A percentile compares a stretch with the other conserved stretches of the same genome.
phyloP scores from a whole-genome alignment of 2,888 invertebrate species.

The Epistrophe grossulariae region DNA sequence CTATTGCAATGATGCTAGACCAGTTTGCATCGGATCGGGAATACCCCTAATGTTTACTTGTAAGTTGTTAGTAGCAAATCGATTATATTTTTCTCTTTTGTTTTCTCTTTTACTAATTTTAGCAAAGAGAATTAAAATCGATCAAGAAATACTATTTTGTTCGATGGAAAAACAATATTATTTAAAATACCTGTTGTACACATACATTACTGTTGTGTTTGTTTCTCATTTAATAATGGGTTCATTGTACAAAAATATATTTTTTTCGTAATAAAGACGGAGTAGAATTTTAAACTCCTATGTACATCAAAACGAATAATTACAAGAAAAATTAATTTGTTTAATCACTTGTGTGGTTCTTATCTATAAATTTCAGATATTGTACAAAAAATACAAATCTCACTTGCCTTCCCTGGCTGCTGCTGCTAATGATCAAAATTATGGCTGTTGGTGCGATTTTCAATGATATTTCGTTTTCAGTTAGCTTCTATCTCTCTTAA shows the following conservation, averaged over 20 bases:
- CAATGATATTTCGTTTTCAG: not conserved
- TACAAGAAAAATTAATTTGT: not conserved
- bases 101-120: not conserved
- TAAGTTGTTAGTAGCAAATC: no score
- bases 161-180: not conserved
- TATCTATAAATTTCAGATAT: not conserved
- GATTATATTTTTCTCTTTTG: not conserved
- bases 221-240: not conserved
- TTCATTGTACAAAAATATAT: not conserved
- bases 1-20: no score
- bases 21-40: no score
- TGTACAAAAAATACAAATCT: not conserved
- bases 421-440: not conserved
- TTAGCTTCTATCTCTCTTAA: constrained; percentile 42
- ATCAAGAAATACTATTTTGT: not conserved
- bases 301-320: not conserved
- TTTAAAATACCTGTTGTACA: not conserved
- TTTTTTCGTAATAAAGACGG: not conserved
- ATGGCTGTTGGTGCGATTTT: not conserved
- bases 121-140: not conserved
- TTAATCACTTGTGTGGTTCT: not conserved
- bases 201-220: not conserved
- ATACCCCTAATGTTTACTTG: no score
- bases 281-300: not conserved
- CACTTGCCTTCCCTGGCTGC: not conserved